Percentiles rank a stretch among this genome's conserved stretches.
phyloP scores from a whole-genome alignment of 1,140 invertebrate genomes.

The Chrysomallon squamiferum region DNA sequence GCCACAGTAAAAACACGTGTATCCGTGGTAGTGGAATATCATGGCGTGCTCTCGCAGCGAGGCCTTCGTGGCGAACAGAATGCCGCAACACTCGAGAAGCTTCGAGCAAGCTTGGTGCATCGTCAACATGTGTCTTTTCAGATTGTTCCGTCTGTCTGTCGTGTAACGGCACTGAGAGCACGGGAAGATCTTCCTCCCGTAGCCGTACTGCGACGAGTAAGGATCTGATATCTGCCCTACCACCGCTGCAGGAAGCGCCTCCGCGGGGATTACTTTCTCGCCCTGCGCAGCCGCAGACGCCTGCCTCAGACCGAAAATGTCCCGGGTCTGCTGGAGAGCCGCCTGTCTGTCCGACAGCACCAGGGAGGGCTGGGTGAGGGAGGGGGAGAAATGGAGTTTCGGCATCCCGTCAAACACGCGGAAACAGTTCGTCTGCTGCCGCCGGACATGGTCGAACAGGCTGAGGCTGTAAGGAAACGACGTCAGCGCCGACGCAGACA shows the following conservation, averaged over 20 bases:
- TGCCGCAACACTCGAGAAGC: slow-evolving; percentile 63
- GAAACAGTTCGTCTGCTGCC: background rate
- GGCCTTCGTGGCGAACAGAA: slow-evolving; percentile 62
- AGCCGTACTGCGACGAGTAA: slow-evolving; percentile 26
- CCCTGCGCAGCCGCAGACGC: background rate
- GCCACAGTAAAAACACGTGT: slow-evolving; percentile 63
- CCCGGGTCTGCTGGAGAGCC: background rate
- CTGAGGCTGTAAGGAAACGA: background rate
- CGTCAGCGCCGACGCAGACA: background rate
- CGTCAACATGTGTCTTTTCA: slow-evolving; percentile 64
- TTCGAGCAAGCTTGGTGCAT: slow-evolving; percentile 63
- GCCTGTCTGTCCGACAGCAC: background rate
- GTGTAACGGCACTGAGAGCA: slow-evolving; percentile 62
- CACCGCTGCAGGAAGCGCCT: background rate
- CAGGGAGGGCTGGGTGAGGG: background rate
- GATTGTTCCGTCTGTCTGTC: slow-evolving; percentile 65
- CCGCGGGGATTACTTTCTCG: background rate
- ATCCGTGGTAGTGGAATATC: slow-evolving; percentile 62
- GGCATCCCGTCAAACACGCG: background rate
- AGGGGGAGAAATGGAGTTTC: background rate
- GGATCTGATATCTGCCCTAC: background rate
- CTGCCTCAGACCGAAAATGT: background rate
- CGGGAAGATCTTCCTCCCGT: slow-evolving; percentile 52
- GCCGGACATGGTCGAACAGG: slow-evolving; percentile 1
- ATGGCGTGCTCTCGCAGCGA: slow-evolving; percentile 61